phyloP scores from a whole-genome alignment of 2,888 invertebrate species.

The Drosophila phalerata region DNA sequence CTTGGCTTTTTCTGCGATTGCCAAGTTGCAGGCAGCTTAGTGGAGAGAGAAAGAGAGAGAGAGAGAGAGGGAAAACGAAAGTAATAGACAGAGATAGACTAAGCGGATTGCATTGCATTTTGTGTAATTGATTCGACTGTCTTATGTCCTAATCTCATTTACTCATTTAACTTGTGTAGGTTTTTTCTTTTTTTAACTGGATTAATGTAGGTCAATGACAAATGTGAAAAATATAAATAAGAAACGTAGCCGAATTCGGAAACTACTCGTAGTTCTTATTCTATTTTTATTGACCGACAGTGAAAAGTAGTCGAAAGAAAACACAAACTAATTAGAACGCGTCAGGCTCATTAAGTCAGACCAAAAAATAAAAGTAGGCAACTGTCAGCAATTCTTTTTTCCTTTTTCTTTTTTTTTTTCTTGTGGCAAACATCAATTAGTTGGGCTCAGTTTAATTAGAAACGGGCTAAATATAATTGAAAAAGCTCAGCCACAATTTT shows the following conservation, averaged over 20 bases:
- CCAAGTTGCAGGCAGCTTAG: conserved; percentile 8
- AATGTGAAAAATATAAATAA: neutral
- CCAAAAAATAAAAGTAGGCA: conserved; percentile 27
- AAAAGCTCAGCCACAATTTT: conserved; percentile 43
- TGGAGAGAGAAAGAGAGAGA: neutral
- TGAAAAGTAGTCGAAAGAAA: neutral
- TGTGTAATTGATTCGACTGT: conserved; percentile 29
- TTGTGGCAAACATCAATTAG: conserved; percentile 45
- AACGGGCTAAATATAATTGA: conserved; percentile 61
- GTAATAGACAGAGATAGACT: conserved; percentile 5
- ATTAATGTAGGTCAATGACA: conserved; percentile 32
- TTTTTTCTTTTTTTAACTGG: neutral
- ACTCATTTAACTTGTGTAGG: conserved; percentile 1
- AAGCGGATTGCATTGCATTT: conserved; percentile 60
- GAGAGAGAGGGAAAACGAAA: neutral
- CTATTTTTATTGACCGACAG: neutral
- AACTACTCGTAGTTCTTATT: neutral
- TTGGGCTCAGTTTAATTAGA: conserved; percentile 58
- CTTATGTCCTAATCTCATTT: conserved; percentile 17
- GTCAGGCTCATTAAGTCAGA: conserved; percentile 9
- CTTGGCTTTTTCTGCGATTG: conserved; percentile 40
- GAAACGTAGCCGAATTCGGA: neutral
- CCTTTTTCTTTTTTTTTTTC: neutral
- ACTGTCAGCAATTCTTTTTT: conserved; percentile 30
- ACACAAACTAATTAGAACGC: neutral